Base-by-base conservation (phyloP, 2,888 invertebrate species). In the Ophraella communa region DNA sequence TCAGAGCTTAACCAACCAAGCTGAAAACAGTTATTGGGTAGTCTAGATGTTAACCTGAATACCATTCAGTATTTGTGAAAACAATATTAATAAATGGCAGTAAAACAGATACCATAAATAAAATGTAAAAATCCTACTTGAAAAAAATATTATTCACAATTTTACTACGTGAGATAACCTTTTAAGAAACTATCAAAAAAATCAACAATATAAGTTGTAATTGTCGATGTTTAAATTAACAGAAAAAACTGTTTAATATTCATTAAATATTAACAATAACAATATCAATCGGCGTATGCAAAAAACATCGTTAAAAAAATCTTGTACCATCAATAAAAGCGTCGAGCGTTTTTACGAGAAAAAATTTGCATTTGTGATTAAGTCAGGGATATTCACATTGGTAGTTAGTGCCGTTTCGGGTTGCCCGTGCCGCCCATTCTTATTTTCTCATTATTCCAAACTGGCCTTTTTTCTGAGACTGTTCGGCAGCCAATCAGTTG, bases 321-420 rank as follows among this genome's bases (percentile, higher is more conserved):
- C 58, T 23, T n/a, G 35, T n/a, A 17, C 27, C 59, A 51, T 51
- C 59, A 51, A 51, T 59, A 64, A 62, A n/a, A 58, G 30, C 53
- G 21, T 17, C 21, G 45, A 65, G 44, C 61, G 59, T 64, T 64
- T 69, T 69, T 67, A 67, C 65, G 64, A 62, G 53, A 33, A 51
- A 54, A 57, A 65, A 69, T 69, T 69, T 69, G 65, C 69, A 69
- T 69, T 65, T 57, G 59, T 65, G 69, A 67, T 69, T 67, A 64
- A 61, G 64, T 65, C 65, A 47, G 52, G 53, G 68, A 62, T 51
- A 51, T 21, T 59, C 59, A 67, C 67, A 69, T 65, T 65, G 69
- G 66, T 62, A 66, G 66, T 67, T 67, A 60, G 62, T 61, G 64
- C 59, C 42, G 64, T 64, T 62, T 59, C 39, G 42, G 51, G 51